Conservation (phyloP, 2,113 vertebrate genomes). For the Silurus meridionalis region DNA sequence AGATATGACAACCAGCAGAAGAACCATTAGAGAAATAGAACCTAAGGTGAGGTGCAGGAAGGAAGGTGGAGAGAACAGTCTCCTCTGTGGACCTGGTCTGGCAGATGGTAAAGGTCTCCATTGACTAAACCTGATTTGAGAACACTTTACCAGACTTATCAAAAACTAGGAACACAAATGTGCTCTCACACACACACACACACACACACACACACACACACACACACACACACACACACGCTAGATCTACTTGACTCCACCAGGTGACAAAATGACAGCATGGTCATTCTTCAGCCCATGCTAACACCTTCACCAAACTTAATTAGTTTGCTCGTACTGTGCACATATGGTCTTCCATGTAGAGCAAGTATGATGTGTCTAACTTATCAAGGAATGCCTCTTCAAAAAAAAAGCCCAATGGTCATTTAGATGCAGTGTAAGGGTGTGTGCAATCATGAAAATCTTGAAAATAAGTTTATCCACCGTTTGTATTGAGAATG, state of each 20-base stretch:
- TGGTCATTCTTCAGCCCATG: constrained; percentile 71
- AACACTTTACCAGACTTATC: constrained; percentile 33
- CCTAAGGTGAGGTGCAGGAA: constrained; percentile 4
- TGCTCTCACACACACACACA: constrained; percentile 68
- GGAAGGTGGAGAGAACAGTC: constrained; percentile 8
- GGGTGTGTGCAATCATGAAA: background rate
- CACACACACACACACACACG: constrained; percentile 68
- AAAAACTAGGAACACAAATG: constrained; percentile 63
- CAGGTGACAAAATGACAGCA: constrained; percentile 60
- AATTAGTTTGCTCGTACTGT: constrained; percentile 60
- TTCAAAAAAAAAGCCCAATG: background rate
- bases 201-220: constrained; percentile 70
- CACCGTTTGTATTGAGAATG: background rate
- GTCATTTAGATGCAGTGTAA: background rate
- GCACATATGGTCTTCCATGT: constrained; percentile 70
- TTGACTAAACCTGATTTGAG: constrained; percentile 39
- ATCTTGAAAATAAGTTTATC: background rate
- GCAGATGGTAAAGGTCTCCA: constrained; percentile 33
- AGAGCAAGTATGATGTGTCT: constrained; percentile 60
- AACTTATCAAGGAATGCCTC: constrained; percentile 51
- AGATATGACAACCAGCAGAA: constrained; percentile 9
- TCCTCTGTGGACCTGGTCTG: constrained; percentile 7
- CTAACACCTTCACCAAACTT: constrained; percentile 51
- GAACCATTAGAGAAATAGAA: background rate
- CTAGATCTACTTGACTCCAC: constrained; percentile 73